Conservation (phyloP, 2,888 invertebrate species). For the Acronicta leporina region DNA sequence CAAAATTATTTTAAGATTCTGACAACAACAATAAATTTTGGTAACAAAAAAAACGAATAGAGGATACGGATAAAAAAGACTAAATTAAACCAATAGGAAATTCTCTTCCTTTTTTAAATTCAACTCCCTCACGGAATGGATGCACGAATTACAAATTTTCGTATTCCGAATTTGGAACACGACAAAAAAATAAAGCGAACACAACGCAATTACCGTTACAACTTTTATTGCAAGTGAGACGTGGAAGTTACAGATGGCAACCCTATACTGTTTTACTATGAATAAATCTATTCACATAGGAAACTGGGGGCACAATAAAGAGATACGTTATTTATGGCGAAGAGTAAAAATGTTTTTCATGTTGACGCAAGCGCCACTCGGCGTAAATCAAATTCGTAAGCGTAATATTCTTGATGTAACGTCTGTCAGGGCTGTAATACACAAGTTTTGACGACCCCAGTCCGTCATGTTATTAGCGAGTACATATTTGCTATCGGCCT, state of each 20-base stretch:
- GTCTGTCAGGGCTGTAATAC: constrained; percentile 46
- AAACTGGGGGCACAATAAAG: constrained; percentile 62
- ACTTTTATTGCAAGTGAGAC: constrained; percentile 53
- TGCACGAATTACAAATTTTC: constrained; percentile 9
- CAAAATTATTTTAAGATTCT: no score
- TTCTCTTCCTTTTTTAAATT: constrained; percentile 19
- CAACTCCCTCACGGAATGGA: constrained; percentile 7
- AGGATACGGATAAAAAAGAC: constrained; percentile 3
- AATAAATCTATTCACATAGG: constrained; percentile 66
- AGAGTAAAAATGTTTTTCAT: constrained; percentile 68
- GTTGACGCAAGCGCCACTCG: constrained; percentile 62
- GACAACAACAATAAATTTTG: no score
- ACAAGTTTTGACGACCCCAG: constrained; percentile 55
- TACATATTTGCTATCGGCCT: constrained; percentile 43
- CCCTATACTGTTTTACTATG: constrained; percentile 56
- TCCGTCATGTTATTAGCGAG: constrained; percentile 50
- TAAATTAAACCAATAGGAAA: constrained; percentile 12
- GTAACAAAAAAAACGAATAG: not conserved
- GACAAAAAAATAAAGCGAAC: constrained; percentile 22
- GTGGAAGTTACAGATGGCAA: constrained; percentile 42
- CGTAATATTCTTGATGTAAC: constrained; percentile 53
- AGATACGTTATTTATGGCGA: constrained; percentile 65
- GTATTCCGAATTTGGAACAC: constrained; percentile 23
- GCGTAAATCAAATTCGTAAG: constrained; percentile 63
- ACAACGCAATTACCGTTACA: constrained; percentile 51